phyloP scores from a whole-genome alignment of 2,113 vertebrate genomes.

The Mobula hypostoma region DNA sequence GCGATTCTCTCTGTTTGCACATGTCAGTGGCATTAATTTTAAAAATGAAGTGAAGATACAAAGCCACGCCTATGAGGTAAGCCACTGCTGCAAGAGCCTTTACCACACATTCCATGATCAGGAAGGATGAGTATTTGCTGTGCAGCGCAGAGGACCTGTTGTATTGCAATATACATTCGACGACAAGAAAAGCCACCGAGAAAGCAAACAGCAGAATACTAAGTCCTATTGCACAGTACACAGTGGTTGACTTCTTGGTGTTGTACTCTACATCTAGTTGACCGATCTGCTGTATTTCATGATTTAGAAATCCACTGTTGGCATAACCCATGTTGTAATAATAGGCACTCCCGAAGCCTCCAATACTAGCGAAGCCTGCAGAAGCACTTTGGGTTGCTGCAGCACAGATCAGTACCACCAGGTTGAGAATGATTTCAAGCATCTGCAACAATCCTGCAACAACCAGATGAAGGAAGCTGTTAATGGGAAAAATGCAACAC shows the following conservation, averaged over 20 bases:
- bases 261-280: constrained; percentile 39
- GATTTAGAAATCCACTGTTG: constrained; percentile 41
- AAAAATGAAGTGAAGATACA: constrained; percentile 41
- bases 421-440: constrained; percentile 41
- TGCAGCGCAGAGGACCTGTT: not conserved
- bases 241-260: constrained; percentile 39
- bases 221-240: constrained; percentile 40
- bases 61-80: constrained; percentile 35
- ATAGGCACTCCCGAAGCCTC: constrained; percentile 9
- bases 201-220: constrained; percentile 38
- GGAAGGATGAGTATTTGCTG: not conserved
- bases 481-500: not conserved
- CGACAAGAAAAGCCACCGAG: constrained; percentile 37
- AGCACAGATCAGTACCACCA: constrained; percentile 41
- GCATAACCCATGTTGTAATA: constrained; percentile 37
- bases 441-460: constrained; percentile 41
- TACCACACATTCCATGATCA: constrained; percentile 33
- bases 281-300: constrained; percentile 39
- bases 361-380: constrained; percentile 33
- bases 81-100: constrained; percentile 34
- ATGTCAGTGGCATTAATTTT: constrained; percentile 36
- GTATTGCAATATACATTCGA: constrained; percentile 6
- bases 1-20: constrained; percentile 39
- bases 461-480: constrained; percentile 32
- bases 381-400: constrained; percentile 40